Base-by-base conservation (phyloP, 2,888 invertebrate species). In the Lomographa bimaculata region DNA sequence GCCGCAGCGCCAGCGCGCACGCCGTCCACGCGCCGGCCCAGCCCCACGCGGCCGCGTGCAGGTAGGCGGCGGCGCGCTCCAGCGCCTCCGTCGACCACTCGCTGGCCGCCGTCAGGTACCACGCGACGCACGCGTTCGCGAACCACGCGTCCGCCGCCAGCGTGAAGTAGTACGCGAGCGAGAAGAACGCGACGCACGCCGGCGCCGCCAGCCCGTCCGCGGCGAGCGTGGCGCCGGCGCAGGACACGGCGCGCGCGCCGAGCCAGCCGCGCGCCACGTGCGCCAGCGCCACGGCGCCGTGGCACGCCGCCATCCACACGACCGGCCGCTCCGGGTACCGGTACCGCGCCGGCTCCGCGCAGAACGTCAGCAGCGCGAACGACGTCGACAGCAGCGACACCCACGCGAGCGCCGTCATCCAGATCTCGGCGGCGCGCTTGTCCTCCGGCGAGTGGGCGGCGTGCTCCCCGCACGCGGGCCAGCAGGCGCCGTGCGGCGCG, bases 71-170 rank as follows among this genome's bases (percentile, higher is more conserved):
- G 12, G 96, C 94, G 28, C 95, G 93, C 76, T 96, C 96, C 33
- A 97, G 91, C 1, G 97, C 96, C 79, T 97, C 97, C 40, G 96
- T 96, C 11, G 96, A 96, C 97, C 97, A 97, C 71, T 97, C 96
- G 71, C 96, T 94, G 24, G 96, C 95, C 0, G 97, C 96, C 2
- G 96, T 95, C 28, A 97, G 90, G 68, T 96, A 95, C 95, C 97
- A 97, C 38, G 97, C 96, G 28, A 96, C 91, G 46, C 96, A 95
- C 32, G 97, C 92, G 57, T 96, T 93, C 1, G 96, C 92, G 93
- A 97, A 97, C 97, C 97, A 96, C 44, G 95, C 91, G 61, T 94
- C 93, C 42, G 94, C 94, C 29, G 95, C 94, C 63, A 96, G 81
- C 16, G 94, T 94, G 65, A 96, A 92, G 82, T 95, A 96, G 67